A percentile compares a stretch with the other conserved stretches of the same genome.
Evolutionary conservation across 53 echinoderm and acorn worm genomes (phyloP).

Genomic region (Arbacia lixula): DNA sequence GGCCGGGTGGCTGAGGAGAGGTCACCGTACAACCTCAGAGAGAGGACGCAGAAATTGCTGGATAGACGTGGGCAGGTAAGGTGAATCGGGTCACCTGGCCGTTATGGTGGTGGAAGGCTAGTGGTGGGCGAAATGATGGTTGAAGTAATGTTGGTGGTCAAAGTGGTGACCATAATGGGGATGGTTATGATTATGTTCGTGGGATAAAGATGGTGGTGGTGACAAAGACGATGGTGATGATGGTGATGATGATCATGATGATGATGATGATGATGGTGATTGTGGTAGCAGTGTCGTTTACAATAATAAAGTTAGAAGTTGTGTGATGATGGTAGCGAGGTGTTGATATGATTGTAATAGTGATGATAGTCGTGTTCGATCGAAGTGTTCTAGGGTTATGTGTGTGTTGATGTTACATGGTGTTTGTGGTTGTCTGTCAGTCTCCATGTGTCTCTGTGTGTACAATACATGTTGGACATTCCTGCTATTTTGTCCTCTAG

Average conservation of each 20-base stretch:
- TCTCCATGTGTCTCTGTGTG: too few species aligned
- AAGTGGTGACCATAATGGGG: too few species aligned
- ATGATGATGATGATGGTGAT: not conserved
- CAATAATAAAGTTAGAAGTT: not conserved
- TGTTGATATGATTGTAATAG: not conserved
- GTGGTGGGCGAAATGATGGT: too few species aligned
- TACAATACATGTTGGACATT: too few species aligned
- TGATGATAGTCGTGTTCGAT: not conserved
- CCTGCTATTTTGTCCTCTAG: not conserved
- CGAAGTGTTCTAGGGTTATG: too few species aligned
- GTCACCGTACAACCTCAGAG: slow-evolving; percentile 46
- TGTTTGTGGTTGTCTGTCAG: too few species aligned
- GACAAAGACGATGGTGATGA: not conserved
- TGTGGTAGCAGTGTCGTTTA: not conserved
- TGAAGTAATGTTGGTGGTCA: too few species aligned
- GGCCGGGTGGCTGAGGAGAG: slow-evolving; percentile 14
- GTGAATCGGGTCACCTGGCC: too few species aligned
- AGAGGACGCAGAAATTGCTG: slow-evolving; percentile 32
- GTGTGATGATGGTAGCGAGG: not conserved
- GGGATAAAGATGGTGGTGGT: too few species aligned
- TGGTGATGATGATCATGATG: not conserved
- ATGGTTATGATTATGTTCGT: too few species aligned
- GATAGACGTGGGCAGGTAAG: slow-evolving; percentile 42
- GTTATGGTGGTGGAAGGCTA: too few species aligned
- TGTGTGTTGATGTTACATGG: too few species aligned